A percentile compares a stretch with the other conserved stretches of the same genome.
phyloP scores from a whole-genome alignment of 2,888 invertebrate species.

The Phragmatobia fuliginosa region DNA sequence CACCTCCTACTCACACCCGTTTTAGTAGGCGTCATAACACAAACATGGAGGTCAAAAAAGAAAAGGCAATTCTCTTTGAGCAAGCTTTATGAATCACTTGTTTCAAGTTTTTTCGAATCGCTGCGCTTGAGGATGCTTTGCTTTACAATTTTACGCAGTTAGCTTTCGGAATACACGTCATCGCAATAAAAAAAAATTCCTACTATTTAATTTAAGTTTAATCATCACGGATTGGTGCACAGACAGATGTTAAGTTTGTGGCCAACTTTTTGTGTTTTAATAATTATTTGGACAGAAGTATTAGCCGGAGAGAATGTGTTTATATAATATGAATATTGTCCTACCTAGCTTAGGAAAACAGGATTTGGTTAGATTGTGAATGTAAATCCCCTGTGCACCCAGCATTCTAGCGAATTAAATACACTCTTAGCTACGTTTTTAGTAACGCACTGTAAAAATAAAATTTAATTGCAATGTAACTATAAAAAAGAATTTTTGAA shows the following conservation, averaged over 20 bases:
- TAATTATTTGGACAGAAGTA: not conserved
- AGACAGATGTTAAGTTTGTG: too few species aligned
- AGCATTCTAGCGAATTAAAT: not conserved
- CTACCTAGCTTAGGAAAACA: too few species aligned
- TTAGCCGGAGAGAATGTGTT: not conserved
- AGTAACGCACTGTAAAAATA: not conserved
- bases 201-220: not conserved
- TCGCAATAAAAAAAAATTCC: not conserved
- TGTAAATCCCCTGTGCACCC: too few species aligned
- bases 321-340: too few species aligned
- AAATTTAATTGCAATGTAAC: not conserved
- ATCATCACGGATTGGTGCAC: not conserved
- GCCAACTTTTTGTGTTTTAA: not conserved
- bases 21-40: not conserved
- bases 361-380: too few species aligned
- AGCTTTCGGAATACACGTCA: not conserved
- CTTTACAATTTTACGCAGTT: not conserved
- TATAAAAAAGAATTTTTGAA: not conserved
- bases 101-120: too few species aligned
- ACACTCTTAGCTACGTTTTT: not conserved
- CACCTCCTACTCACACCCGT: not conserved
- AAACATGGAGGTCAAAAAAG: not conserved
- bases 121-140: too few species aligned
- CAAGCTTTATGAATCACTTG: too few species aligned
- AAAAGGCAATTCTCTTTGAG: not conserved